Evolutionary conservation across 2,797 vertebrate species (phyloP), one percentile per base, ranked within the genome.

Genomic region (Decapterus maruadsi): DNA sequence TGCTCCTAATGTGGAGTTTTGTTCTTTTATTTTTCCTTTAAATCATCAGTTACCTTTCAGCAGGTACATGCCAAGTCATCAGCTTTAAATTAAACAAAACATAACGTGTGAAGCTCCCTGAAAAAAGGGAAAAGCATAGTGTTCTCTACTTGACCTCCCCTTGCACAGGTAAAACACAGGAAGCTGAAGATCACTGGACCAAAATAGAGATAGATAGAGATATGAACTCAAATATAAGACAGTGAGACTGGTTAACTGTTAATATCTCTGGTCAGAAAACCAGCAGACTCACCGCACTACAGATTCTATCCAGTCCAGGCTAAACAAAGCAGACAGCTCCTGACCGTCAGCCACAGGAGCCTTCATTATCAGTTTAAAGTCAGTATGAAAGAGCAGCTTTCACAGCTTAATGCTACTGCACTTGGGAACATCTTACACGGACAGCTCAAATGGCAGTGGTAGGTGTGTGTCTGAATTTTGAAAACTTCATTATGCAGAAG

Each of bases 341-440:
- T 69, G 43, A 46, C 54, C 16, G 26, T 67, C 56, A 64, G n/a
- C 58, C 69, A 42, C 22, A 36, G 48, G 48, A 64, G 34, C 42
- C 46, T 45, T 73, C 56, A 73, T 66, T 72, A 69, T 68, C 71
- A 63, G 54, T 67, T 46, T 29, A 61, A 38, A 57, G 34, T 71
- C 43, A 4, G 51, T 42, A 53, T 61, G 62, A 67, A 69, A 66
- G 36, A 60, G 56, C 60, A 60, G 62, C 55, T 63, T 55, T 62
- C 43, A 45, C 29, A 51, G 51, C 57, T 48, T 26, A 59, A 46
- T 40, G 34, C 34, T 8, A 31, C 40, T 17, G 40, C 53, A 46
- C 68, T 19, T 29, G 16, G 29, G 17, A 40, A 61, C 34, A 29
- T 57, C 29, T 53, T 40, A 26, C 26, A 48, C 9, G 6, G 17